Evolutionary conservation across 2,888 invertebrate genomes (phyloP).

Genomic region (Hetaerina titia): DNA sequence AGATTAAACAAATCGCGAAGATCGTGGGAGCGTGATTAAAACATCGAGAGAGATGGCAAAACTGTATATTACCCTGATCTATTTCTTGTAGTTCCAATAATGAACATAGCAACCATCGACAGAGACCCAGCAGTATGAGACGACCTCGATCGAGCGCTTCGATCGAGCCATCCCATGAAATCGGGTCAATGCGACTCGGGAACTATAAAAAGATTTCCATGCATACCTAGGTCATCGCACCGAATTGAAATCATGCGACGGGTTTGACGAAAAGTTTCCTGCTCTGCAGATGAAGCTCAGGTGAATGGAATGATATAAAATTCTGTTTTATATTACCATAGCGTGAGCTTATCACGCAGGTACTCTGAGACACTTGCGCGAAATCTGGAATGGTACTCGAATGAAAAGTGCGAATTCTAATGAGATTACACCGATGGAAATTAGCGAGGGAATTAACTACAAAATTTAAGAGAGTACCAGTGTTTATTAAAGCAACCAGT

Average conservation of each 20-base stretch:
- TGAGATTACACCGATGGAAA: no score
- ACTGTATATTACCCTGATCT: background rate
- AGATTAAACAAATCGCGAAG: no score
- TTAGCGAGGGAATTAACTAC: no score
- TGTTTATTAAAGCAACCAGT: no score
- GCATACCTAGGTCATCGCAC: background rate
- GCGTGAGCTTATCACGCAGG: no score
- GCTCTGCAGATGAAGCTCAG: background rate
- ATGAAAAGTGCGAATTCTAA: no score
- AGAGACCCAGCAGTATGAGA: background rate
- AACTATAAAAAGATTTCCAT: constrained; percentile 6
- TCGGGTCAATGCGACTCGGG: background rate
- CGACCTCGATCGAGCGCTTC: background rate
- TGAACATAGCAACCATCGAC: background rate
- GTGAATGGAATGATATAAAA: background rate
- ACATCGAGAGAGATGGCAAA: background rate
- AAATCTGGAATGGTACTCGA: no score
- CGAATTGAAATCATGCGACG: background rate
- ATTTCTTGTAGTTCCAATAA: background rate
- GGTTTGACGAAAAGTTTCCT: background rate
- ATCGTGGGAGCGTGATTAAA: no score
- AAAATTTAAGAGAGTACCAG: no score
- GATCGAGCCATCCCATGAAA: background rate
- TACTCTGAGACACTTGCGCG: no score
- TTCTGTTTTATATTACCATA: no score